phyloP scores from a whole-genome alignment of 2,888 invertebrate genomes.

The Athalia circularis region DNA sequence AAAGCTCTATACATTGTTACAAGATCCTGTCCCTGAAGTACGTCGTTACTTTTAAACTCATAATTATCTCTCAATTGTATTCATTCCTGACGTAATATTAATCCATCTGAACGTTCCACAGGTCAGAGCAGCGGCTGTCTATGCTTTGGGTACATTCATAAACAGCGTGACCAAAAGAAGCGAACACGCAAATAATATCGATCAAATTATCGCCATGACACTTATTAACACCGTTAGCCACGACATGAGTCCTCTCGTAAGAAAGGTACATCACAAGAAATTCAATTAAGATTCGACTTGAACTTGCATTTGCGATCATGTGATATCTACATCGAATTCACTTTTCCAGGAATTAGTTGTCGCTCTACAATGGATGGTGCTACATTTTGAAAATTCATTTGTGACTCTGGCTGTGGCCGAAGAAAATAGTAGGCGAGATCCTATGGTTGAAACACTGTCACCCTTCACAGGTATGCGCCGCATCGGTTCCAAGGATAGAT shows the following conservation, averaged over 20 bases:
- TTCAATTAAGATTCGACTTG: slow-evolving; percentile 23
- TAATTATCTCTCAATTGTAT: slow-evolving; percentile 6
- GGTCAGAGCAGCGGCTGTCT: slow-evolving; percentile 95
- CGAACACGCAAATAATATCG: slow-evolving; percentile 95
- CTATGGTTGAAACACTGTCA: slow-evolving; percentile 69
- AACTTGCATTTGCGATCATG: neutral
- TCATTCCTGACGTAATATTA: slow-evolving; percentile 22
- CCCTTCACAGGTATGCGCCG: slow-evolving; percentile 72
- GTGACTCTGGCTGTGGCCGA: slow-evolving; percentile 82
- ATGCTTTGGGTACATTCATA: slow-evolving; percentile 95
- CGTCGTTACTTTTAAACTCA: slow-evolving; percentile 11
- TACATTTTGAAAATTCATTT: slow-evolving; percentile 92
- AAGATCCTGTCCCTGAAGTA: slow-evolving; percentile 92
- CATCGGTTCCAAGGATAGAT: slow-evolving; percentile 73
- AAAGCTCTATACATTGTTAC: slow-evolving; percentile 88
- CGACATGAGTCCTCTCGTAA: slow-evolving; percentile 93
- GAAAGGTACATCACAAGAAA: slow-evolving; percentile 75
- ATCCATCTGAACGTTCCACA: slow-evolving; percentile 62
- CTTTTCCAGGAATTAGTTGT: slow-evolving; percentile 84
- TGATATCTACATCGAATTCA: slow-evolving; percentile 18
- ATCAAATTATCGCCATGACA: slow-evolving; percentile 93
- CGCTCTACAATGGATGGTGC: slow-evolving; percentile 89
- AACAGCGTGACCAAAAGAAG: slow-evolving; percentile 89
- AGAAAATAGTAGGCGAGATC: slow-evolving; percentile 74
- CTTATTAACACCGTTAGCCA: slow-evolving; percentile 85